Evolutionary conservation across 1,140 invertebrate genomes (phyloP).

Genomic region (Muscidifurax raptorellus): DNA sequence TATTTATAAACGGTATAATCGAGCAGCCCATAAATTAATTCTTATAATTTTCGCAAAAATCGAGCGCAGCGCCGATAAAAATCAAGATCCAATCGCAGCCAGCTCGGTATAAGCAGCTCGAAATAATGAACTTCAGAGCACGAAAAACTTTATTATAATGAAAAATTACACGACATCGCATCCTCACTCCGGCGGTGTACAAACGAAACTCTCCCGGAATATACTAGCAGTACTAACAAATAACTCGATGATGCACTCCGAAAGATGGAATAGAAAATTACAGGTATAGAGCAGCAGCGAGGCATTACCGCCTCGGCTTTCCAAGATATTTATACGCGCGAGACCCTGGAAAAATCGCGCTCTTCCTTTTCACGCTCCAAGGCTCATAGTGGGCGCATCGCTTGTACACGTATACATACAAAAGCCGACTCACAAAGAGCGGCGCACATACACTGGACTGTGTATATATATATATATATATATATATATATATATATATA

Average conservation of each 20-base stretch:
- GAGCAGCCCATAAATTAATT: neutral
- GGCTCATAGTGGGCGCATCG: neutral
- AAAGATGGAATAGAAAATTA: neutral
- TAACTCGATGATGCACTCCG: neutral
- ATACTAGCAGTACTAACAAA: no score
- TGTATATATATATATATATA: neutral
- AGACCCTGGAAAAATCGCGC: conserved; percentile 33
- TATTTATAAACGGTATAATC: neutral
- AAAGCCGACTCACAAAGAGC: no score
- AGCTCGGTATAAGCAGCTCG: no score
- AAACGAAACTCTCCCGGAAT: no score
- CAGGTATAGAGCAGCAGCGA: neutral
- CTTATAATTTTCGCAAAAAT: neutral
- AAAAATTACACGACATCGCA: no score
- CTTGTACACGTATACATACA: conserved; percentile 17
- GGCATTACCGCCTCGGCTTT: neutral
- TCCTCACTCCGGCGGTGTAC: no score
- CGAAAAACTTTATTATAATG: no score
- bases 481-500: no score
- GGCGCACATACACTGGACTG: neutral
- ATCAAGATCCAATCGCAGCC: neutral
- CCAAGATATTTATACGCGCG: neutral
- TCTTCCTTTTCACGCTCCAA: conserved; percentile 42
- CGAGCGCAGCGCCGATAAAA: neutral
- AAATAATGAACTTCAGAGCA: no score